A percentile compares a stretch with the other conserved stretches of the same genome.
phyloP scores from a whole-genome alignment of 2,797 vertebrate species.

The Corythornis leucogaster region DNA sequence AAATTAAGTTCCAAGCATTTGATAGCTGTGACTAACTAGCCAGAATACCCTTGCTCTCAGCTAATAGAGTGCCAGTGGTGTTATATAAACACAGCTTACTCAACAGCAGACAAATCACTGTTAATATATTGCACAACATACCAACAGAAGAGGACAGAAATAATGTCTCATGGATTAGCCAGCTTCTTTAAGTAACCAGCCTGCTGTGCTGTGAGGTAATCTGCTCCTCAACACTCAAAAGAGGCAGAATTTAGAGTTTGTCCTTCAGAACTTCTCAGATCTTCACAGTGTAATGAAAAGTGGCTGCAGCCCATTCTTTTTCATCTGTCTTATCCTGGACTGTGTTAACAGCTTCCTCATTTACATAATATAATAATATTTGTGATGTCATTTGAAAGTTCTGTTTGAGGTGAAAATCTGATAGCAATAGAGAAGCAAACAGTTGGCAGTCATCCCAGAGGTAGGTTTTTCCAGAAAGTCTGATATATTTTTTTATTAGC shows the following conservation, averaged over 20 bases:
- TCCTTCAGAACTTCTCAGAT: not conserved
- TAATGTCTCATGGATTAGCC: not conserved
- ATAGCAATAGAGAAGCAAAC: constrained; percentile 67
- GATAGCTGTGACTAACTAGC: constrained; percentile 48
- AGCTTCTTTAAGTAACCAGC: constrained; percentile 26
- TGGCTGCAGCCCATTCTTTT: constrained; percentile 14
- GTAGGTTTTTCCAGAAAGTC: constrained; percentile 53
- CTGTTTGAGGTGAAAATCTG: constrained; percentile 67
- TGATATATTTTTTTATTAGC: constrained; percentile 37
- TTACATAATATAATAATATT: constrained; percentile 66
- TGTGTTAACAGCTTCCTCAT: constrained; percentile 49
- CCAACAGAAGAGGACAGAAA: constrained; percentile 35
- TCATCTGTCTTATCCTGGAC: constrained; percentile 30
- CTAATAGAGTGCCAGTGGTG: constrained; percentile 8
- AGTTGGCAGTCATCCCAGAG: constrained; percentile 56
- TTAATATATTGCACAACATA: constrained; percentile 48
- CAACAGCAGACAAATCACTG: constrained; percentile 48
- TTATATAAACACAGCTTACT: constrained; percentile 63
- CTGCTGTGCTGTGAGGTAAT: constrained; percentile 23
- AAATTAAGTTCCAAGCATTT: constrained; percentile 53
- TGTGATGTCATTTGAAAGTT: constrained; percentile 64
- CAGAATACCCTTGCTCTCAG: constrained; percentile 28
- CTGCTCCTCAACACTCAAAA: not conserved
- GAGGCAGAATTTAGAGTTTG: not conserved
- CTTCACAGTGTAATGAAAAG: not conserved